Percentiles rank a stretch among this genome's conserved stretches.
Evolutionary conservation across 2,888 invertebrate species (phyloP).

Genomic region (Synanthedon myopaeformis): DNA sequence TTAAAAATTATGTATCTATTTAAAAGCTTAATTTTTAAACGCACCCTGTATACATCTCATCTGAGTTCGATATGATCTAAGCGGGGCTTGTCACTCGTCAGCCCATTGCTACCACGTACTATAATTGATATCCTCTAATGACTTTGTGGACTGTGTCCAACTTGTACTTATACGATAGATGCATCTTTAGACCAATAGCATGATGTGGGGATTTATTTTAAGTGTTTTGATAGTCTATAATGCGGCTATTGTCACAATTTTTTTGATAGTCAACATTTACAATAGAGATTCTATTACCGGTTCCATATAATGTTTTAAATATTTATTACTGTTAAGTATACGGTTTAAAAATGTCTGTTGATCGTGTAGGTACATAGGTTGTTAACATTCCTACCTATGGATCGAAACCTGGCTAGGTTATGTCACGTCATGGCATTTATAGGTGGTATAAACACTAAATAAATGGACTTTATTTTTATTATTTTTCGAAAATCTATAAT

Average conservation of each 20-base stretch:
- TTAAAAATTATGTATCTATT: background rate
- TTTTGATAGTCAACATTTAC: conserved; percentile 1
- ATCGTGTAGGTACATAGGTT: no score
- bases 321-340: no score
- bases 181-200: background rate
- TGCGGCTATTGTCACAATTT: conserved; percentile 1
- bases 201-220: conserved; percentile 3
- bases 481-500: no score
- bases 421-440: no score
- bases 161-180: background rate
- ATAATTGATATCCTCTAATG: conserved; percentile 6
- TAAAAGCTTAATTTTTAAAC: background rate
- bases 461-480: no score
- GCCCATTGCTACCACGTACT: conserved; percentile 22
- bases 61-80: conserved; percentile 43
- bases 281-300: conserved; percentile 1
- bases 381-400: no score
- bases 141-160: conserved; percentile 1
- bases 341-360: no score
- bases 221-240: conserved; percentile 15
- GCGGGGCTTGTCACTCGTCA: conserved; percentile 47
- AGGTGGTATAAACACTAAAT: no score
- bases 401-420: no score
- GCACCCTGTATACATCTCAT: conserved; percentile 11
- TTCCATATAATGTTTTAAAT: no score